A percentile compares a stretch with the other conserved stretches of the same genome.
These are phyloP conservation scores for Spinibarbus caldwelli DNA, from an alignment of 2,797 vertebrate genomes.

Conservation along the genomic window DNA sequence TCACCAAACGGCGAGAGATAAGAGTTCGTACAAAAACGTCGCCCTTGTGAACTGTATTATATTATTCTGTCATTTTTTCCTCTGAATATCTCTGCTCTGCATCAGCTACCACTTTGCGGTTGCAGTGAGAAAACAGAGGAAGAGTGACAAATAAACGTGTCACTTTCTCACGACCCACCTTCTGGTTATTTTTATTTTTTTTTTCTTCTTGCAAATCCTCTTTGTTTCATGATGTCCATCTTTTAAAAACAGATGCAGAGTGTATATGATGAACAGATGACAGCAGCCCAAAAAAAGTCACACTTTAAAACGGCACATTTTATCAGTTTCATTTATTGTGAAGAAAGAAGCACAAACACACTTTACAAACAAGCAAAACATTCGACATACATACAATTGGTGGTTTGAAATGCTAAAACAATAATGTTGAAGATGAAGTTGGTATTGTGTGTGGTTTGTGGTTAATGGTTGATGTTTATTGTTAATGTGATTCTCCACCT, in stretches of 20 bases:
- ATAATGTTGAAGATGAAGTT: background rate
- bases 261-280: background rate
- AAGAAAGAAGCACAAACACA: background rate
- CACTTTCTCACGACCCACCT: constrained; percentile 72
- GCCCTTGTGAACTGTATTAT: background rate
- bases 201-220: background rate
- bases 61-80: background rate
- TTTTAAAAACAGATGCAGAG: background rate
- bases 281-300: background rate
- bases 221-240: background rate
- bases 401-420: background rate
- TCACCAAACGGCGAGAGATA: background rate
- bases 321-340: background rate
- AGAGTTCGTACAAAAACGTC: background rate
- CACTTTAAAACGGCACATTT: background rate
- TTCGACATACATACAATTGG: background rate
- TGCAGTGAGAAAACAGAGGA: constrained; percentile 55
- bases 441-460: background rate
- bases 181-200: background rate
- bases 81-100: background rate
- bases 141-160: constrained; percentile 48
- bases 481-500: background rate
- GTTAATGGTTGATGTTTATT: background rate
- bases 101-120: constrained; percentile 53
- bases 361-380: background rate